Conservation (phyloP, 1,140 invertebrate genomes). For the Penaeus japonicus region DNA sequence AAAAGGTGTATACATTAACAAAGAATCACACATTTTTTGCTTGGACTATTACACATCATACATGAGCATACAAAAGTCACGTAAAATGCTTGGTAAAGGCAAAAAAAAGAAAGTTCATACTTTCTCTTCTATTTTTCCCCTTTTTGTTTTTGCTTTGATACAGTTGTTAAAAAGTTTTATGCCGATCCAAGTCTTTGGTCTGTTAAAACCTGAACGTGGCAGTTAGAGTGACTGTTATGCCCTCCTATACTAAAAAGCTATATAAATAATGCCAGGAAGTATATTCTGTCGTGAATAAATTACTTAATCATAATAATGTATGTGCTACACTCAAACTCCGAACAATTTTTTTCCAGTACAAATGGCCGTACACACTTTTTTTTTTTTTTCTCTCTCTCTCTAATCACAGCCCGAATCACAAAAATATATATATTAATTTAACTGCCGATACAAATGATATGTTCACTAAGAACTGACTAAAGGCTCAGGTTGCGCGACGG, state of each 20-base stretch:
- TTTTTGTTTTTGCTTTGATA: too few species aligned
- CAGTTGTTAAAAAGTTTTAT: too few species aligned
- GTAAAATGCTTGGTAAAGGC: neutral
- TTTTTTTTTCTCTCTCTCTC: neutral
- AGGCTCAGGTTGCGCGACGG: too few species aligned
- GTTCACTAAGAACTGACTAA: too few species aligned
- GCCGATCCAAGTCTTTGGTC: constrained; percentile 15
- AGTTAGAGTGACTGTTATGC: neutral
- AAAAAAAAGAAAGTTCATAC: too few species aligned
- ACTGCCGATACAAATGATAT: neutral
- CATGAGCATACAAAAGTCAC: neutral
- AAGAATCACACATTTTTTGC: neutral
- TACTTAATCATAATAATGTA: constrained; percentile 15
- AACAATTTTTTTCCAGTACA: neutral
- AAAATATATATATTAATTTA: neutral
- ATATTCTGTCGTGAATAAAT: neutral
- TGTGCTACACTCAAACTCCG: neutral
- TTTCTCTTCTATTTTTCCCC: too few species aligned
- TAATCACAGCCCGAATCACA: constrained; percentile 23
- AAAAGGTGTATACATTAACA: neutral
- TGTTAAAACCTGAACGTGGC: constrained; percentile 27
- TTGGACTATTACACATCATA: neutral
- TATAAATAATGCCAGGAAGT: constrained; percentile 32
- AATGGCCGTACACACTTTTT: neutral
- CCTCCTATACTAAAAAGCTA: constrained; percentile 14